Base-by-base conservation (phyloP, 2,113 vertebrate genomes). In the Felis catus region DNA sequence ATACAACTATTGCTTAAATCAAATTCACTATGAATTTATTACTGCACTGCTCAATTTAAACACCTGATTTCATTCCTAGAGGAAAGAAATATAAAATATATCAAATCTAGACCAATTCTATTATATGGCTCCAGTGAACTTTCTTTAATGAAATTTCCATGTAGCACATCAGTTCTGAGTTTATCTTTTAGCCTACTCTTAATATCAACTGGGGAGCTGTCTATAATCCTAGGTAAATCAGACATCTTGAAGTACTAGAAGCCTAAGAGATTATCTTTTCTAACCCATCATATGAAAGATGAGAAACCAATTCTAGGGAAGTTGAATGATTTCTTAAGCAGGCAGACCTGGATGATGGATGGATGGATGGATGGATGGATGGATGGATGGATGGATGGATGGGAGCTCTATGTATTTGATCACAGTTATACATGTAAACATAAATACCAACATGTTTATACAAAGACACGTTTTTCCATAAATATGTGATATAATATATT, bases 131-230 rank as follows among this genome's bases (percentile, higher is more conserved):
- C 63, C 91, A 96, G 41, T 66, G 68, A 74, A 79, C 13, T 74
- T 94, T 87, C 74, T 97, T 96, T 80, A 97, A 95, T 79, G 39
- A 83, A 58, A 70, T 83, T 94, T 97, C 48, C 63, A 90, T 33
- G 68, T 41, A 33, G 6, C 61, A 82, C 6, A 53, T 89, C 66
- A 95, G 45, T 82, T 68, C n/a, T 87, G 41, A 36, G 4, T 87
- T 96, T 86, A 92, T 36, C 15, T 86, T 92, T 66, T 31, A 83
- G 7, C 19, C 31, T 94, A 63, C 80, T 90, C 39, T 95, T 81
- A 89, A 66, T 61, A 85, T 39, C 79, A 79, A 61, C 27, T 89
- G 12, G n/a, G 21, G 95, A 83, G 15, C 11, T 63, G 55, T 39
- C 74, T 90, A 68, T 51, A 94, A 71, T 53, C n/a, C 83, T 90